These are phyloP conservation scores for Tetragnatha montana DNA, from an alignment of 2,888 invertebrate genomes.

Conservation along the genomic window DNA sequence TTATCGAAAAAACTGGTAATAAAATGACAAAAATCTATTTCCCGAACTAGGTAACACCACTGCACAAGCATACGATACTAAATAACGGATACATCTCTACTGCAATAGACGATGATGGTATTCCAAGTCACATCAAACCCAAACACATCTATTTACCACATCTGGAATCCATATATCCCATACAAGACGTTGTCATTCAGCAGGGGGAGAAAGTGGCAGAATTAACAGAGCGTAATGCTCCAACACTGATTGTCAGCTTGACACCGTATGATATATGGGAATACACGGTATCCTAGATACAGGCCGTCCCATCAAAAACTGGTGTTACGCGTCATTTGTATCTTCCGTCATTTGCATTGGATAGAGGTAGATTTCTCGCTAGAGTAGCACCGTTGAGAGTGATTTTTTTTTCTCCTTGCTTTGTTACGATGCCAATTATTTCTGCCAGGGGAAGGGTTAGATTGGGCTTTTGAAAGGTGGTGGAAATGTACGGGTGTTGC, in stretches of 20 bases:
- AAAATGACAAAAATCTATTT: no score
- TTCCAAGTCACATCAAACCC: no score
- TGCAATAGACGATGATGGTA: no score
- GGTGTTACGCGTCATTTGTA: slow-evolving; percentile 31
- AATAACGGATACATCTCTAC: no score
- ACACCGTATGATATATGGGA: slow-evolving; percentile 22
- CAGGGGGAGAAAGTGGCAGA: slow-evolving; percentile 19
- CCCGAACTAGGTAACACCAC: no score
- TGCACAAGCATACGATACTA: no score
- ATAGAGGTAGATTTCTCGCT: not conserved
- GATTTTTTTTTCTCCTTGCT: not conserved
- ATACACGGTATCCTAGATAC: slow-evolving; percentile 21
- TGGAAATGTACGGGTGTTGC: no score
- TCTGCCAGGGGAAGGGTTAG: not conserved
- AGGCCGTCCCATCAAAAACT: slow-evolving; percentile 12
- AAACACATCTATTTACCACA: no score
- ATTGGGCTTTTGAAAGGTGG: not conserved
- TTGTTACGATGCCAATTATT: not conserved
- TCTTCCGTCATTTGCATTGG: not conserved
- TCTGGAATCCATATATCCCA: no score
- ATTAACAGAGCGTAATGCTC: slow-evolving; percentile 20
- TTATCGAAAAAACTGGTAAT: no score
- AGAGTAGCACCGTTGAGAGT: not conserved
- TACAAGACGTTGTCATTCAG: not conserved
- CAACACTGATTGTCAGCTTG: slow-evolving; percentile 26